Base-by-base conservation (phyloP, 2,797 vertebrate genomes). In the Limosa lapponica region DNA sequence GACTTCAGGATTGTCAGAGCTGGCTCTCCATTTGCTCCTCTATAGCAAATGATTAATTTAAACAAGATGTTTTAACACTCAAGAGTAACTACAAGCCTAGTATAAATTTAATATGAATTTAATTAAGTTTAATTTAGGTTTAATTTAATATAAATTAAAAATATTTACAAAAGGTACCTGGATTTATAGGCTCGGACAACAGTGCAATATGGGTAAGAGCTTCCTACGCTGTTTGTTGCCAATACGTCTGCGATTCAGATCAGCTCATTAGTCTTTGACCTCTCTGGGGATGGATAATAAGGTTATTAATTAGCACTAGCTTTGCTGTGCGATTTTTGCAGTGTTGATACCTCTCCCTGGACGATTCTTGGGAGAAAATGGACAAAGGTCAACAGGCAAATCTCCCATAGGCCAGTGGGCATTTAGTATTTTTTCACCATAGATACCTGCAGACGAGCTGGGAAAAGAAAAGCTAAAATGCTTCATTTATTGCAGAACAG, bases 251-350 rank as follows among this genome's bases (percentile, higher is more conserved):
- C 59, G 43, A 79, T 90, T 94, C 80, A 94, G 9, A 73, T 87
- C 59, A 80, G 55, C 59, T 95, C 27, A 61, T 95, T 95, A 92
- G 74, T 82, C 55, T 88, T 90, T 93, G 59, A 67, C 44, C 18
- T 92, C 91, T 95, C 82, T 57, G 27, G 78, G 46, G 83, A 87
- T 75, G 51, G 74, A 57, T 90, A 95, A 90, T 79, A 70, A 91
- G 85, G 70, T 84, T 90, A 94, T 77, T 92, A 90, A 95, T 90
- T 95, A 95, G 37, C 43, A 62, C 66, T 32, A 51, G 74, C 41
- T 70, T 73, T 87, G 23, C 22, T 4, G 0, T 82, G 48, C 0
- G 0, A n/a, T 77, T 87, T 96, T 87, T 92, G 61, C 78, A 71
- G 25, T 54, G 62, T 54, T 93, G 64, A 41, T 88, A 82, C n/a